Evolutionary conservation across 2,113 vertebrate species (phyloP), one percentile per base, ranked within the genome.

Genomic region (Labrus mixtus): DNA sequence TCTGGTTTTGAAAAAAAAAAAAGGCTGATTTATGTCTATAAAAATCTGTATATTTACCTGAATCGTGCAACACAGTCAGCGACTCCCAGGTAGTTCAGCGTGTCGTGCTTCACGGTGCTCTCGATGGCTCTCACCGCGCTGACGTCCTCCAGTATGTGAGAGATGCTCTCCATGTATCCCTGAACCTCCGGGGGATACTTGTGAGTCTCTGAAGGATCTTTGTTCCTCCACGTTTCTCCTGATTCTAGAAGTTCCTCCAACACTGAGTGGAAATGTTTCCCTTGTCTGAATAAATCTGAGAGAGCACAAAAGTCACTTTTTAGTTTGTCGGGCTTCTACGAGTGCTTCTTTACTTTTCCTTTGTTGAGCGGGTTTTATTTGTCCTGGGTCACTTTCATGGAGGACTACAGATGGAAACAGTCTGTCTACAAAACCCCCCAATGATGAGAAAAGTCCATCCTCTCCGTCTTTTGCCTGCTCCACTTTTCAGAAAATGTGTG

Each of bases 51-150:
- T 58, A 29, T 93, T 95, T 90, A 99, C 98, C 94, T 95, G 91
- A 97, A 99, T 22, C 95, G 89, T 54, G 98, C 97, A 33, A 99
- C 95, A 2, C 98, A 99, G 82, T 99, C 98, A 2, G 97, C 93
- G 73, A 99, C 85, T 50, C 98, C 98, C 73, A 91, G 62, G 29
- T 99, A 99, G 56, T 94, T 91, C 10, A 99, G 90, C 3, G 79
- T 67, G 51, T 91, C 84, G 0, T 99, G 98, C 0, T 94, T 91
- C 60, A 99, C 97, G 0, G 92, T 95, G 16, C 97, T 98, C 86
- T 99, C 98, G 22, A 97, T 95, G 20, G 95, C 97, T 86, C 91
- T 94, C 53, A 97, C 95, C 58, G 92, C 94, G 0, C 83, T 89
- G 74, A 99, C 70, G 0, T 97, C 95, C 76, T 92, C 83, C 76